Conservation (phyloP, 2,113 vertebrate genomes). For the Siphamia tubifer region DNA sequence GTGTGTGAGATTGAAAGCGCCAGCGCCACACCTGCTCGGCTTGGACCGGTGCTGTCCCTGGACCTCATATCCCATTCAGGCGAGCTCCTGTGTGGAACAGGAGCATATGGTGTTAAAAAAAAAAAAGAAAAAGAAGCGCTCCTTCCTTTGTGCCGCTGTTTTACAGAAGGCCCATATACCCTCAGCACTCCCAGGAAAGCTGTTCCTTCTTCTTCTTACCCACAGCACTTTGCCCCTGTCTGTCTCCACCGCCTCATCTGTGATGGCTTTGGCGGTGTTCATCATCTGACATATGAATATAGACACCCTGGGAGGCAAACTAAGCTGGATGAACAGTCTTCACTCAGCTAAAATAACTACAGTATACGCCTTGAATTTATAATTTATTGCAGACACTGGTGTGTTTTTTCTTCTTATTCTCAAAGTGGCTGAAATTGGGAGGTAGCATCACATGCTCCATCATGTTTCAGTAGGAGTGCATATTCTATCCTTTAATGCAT, state of each 20-base stretch:
- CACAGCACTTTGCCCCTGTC: slow-evolving; percentile 47
- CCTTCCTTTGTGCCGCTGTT: slow-evolving; percentile 57
- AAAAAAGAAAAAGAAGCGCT: neutral
- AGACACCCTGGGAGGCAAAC: slow-evolving; percentile 38
- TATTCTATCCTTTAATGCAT: no score
- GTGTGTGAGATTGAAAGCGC: slow-evolving; percentile 51
- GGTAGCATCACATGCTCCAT: neutral
- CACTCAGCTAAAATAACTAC: slow-evolving; percentile 41
- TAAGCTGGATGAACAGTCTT: slow-evolving; percentile 10
- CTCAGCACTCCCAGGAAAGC: slow-evolving; percentile 44
- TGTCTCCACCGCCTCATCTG: slow-evolving; percentile 21
- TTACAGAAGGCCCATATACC: slow-evolving; percentile 49
- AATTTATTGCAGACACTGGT: slow-evolving; percentile 11
- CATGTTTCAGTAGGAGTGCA: no score
- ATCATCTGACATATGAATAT: slow-evolving; percentile 42
- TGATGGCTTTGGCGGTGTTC: slow-evolving; percentile 22
- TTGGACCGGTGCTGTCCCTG: slow-evolving; percentile 55
- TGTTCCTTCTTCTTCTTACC: slow-evolving; percentile 45
- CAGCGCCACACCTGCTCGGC: slow-evolving; percentile 67
- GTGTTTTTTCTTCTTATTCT: neutral
- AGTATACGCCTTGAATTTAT: slow-evolving; percentile 25
- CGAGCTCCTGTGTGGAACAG: slow-evolving; percentile 53
- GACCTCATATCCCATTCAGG: slow-evolving; percentile 65
- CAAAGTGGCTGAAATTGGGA: neutral
- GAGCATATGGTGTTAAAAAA: slow-evolving; percentile 57